Base-by-base conservation (phyloP, 1,140 invertebrate genomes). In the Drosophila ohnishii region DNA sequence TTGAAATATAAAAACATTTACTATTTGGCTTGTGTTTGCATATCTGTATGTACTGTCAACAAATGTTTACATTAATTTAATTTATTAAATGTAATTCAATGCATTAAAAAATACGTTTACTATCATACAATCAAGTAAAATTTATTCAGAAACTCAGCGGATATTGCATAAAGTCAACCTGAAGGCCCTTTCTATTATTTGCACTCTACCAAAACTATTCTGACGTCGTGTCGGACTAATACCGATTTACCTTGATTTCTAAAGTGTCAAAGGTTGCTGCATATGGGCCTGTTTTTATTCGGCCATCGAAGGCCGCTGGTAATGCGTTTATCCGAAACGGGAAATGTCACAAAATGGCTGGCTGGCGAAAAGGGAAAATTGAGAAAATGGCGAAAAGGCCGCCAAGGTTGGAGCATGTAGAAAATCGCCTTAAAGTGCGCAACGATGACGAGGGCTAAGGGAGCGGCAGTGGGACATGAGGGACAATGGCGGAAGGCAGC, bases 301-400 rank as follows among this genome's bases (percentile, higher is more conserved):
- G 35, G 39, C 14, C 32, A 28, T 19, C 60, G 83, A 86, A 86
- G 83, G 83, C 72, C 80, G 72, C 58, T 51, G 62, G 57, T 83
- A 87, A 86, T 86, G 79, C 79, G 84, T 87, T 86, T 83, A 86
- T 82, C 62, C 82, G 32, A 75, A 87, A 82, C 82, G 82, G 83
- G 80, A 86, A 86, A 86, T 87, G 83, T 71, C 58, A 59, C 60
- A 53, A 84, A 85, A 80, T 74, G 84, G 66, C 47, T 55, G 32
- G 32, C 16, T 62, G 50, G 58, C 51, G 39, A 62, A 83, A 44
- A 35, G 47, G 25, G 71, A 60, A 51, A 67, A 63, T 58, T 50
- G 50, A 39, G 57, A 72, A 60, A 65, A 60, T 42, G 51, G 47
- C 60, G 44, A 65, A 79, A 62, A 56, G 32, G n/a, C 50, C 48